Evolutionary conservation across 2,797 vertebrate genomes (phyloP).

Genomic region (Champsocephalus esox): DNA sequence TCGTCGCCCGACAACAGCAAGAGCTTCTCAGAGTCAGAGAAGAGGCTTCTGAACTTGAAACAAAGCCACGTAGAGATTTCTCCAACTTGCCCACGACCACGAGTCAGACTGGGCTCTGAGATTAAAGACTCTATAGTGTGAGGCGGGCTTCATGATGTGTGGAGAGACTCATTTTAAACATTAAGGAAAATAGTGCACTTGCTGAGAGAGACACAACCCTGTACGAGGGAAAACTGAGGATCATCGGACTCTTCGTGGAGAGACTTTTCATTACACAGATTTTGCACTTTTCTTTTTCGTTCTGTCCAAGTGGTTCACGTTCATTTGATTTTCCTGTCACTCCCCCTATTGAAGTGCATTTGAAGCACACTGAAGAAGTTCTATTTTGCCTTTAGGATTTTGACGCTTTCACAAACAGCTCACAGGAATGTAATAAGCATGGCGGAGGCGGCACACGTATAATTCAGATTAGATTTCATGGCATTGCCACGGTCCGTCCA

Average conservation of each 20-base stretch:
- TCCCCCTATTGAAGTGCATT: conserved; percentile 65
- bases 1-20: conserved; percentile 85
- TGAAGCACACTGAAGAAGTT: conserved; percentile 55
- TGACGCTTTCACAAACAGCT: conserved; percentile 55
- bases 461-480: conserved; percentile 45
- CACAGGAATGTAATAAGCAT: conserved; percentile 64
- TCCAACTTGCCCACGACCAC: conserved; percentile 89
- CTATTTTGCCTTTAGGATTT: conserved; percentile 71
- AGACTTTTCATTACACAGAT: conserved; percentile 75
- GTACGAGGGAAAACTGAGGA: conserved; percentile 51
- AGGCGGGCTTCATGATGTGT: conserved; percentile 57
- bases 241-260: conserved; percentile 55
- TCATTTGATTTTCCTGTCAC: conserved; percentile 65
- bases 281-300: conserved; percentile 79
- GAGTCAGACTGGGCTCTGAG: conserved; percentile 96
- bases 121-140: conserved; percentile 98
- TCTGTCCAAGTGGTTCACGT: conserved; percentile 75
- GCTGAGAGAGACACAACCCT: conserved; percentile 54
- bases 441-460: conserved; percentile 25
- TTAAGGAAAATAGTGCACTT: conserved; percentile 62
- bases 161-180: conserved; percentile 57
- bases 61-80: conserved; percentile 94
- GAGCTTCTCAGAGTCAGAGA: conserved; percentile 90
- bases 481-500: conserved; percentile 73
- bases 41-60: conserved; percentile 88